Percentiles rank a stretch among this genome's conserved stretches.
Evolutionary conservation across 2,888 invertebrate species (phyloP).

Genomic region (Archaeoteleia sp.): DNA sequence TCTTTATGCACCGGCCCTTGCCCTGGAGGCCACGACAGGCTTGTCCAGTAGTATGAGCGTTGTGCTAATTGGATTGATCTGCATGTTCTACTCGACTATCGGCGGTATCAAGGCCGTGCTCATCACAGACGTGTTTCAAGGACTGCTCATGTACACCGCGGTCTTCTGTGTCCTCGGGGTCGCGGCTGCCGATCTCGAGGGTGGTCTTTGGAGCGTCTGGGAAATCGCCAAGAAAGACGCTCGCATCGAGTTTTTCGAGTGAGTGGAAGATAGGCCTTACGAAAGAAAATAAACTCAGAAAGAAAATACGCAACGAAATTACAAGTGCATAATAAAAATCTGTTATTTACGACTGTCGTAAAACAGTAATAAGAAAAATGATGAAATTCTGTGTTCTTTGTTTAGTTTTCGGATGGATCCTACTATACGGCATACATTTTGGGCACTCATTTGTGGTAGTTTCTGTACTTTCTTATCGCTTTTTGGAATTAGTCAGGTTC

Average conservation of each 20-base stretch:
- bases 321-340: not conserved
- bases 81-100: constrained; percentile 90
- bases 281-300: no score
- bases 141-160: constrained; percentile 88
- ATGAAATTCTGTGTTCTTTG: constrained; percentile 17
- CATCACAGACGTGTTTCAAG: constrained; percentile 90
- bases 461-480: constrained; percentile 84
- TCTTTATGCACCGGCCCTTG: constrained; percentile 80
- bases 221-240: constrained; percentile 80
- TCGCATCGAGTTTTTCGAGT: constrained; percentile 83
- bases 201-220: constrained; percentile 84
- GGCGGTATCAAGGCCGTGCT: constrained; percentile 95
- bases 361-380: not conserved
- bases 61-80: constrained; percentile 77
- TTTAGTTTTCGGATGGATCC: constrained; percentile 86
- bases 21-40: constrained; percentile 78
- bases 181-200: constrained; percentile 80
- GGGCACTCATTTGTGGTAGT: constrained; percentile 85
- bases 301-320: not conserved
- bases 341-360: not conserved
- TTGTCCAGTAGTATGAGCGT: constrained; percentile 74
- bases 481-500: constrained; percentile 92
- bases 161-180: constrained; percentile 86
- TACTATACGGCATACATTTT: constrained; percentile 87
- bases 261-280: constrained; percentile 64